Evolutionary conservation across 2,797 vertebrate genomes (phyloP), one percentile per base, ranked within the genome.

Genomic region (Adrianichthys oophorus): DNA sequence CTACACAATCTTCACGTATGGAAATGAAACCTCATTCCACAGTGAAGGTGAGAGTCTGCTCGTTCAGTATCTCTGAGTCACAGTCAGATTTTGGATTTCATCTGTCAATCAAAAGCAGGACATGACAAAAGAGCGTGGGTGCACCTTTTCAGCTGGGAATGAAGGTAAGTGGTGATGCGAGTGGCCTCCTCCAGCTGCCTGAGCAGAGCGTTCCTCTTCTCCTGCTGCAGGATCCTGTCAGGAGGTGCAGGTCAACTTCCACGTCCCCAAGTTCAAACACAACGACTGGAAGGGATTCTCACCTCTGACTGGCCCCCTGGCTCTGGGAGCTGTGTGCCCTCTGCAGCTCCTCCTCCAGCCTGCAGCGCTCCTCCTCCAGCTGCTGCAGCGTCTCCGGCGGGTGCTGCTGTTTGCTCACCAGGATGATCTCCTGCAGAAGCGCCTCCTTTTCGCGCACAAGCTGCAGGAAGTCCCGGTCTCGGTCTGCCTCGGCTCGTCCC

Each of bases 381-480:
- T 93, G 94, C 60, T 90, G 84, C 41, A 94, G 76, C 0, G 93
- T 92, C 66, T 97, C 95, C 0, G 85, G 88, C 0, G 92, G 82
- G 56, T 93, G 88, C 54, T 93, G 93, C 84, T 96, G 95, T 82
- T 95, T 94, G 70, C 94, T 93, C 79, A 97, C 92, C 71, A 97
- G 90, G 75, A 94, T 95, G 56, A 99, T 43, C 84, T 99, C 97
- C 83, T 98, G 97, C 65, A 99, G 91, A 16, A 99, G 92, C 7
- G 96, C 95, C 75, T 99, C 97, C 82, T 99, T 99, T 87, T 99
- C 98, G 1, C 94, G 94, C 86, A 99, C 91, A 53, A 99, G 94
- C 91, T 98, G 96, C 88, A 99, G 76, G 82, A 93, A 96, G 90
- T 98, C 97, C 18, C 93, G 92, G 86, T 99, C 97, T 3, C 94